Evolutionary conservation across 2,113 vertebrate species (phyloP).

Genomic region (Anoura caudifer): DNA sequence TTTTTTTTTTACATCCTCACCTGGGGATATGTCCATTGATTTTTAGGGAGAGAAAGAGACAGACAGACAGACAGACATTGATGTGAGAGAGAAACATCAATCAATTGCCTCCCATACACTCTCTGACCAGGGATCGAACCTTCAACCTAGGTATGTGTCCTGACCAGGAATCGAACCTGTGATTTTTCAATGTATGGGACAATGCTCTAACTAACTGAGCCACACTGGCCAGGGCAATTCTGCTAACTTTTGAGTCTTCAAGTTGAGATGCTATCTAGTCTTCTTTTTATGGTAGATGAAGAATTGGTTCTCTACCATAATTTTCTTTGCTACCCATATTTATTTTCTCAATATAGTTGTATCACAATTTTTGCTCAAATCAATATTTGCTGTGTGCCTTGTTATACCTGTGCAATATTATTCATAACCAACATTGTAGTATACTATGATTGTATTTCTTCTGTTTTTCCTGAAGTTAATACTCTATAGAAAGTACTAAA

Average conservation of each 20-base stretch:
- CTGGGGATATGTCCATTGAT: no score
- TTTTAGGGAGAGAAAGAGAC: no score
- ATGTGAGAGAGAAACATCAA: no score
- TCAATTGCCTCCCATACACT: no score
- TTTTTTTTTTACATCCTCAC: no score
- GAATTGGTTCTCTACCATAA: neutral
- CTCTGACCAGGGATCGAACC: no score
- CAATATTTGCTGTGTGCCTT: neutral
- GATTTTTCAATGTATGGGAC: no score
- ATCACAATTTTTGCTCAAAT: conserved; percentile 19
- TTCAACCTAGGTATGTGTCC: no score
- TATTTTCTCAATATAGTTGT: neutral
- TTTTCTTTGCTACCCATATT: neutral
- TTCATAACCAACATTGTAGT: neutral
- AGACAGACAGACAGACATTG: no score
- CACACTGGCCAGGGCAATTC: neutral
- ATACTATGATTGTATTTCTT: neutral
- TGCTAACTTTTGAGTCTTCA: neutral
- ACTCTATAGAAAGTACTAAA: neutral
- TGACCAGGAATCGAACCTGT: no score
- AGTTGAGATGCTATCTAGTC: neutral
- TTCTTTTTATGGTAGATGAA: neutral
- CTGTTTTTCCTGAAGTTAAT: neutral
- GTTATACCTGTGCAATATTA: neutral
- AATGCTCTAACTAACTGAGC: no score